Evolutionary conservation across 2,888 invertebrate genomes (phyloP), one percentile per base, ranked within the genome.

Genomic region (Molanna angustata): DNA sequence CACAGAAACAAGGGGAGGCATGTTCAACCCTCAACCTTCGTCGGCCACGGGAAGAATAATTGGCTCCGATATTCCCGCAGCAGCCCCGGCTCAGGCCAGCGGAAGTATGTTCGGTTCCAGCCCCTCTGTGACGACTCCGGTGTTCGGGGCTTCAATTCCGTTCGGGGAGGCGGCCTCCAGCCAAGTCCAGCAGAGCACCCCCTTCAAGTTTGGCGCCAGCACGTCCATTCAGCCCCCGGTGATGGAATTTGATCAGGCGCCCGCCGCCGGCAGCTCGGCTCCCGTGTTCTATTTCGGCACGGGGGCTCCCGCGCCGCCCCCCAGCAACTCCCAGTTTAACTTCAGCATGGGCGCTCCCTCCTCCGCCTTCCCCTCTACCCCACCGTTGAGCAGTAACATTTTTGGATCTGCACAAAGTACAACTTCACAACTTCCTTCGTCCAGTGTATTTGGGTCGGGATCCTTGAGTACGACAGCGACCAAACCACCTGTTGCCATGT

Each of bases 201-300:
- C 48, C 7, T 56, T 56, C 40, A 56, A 48, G 16, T 56, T 56
- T 37, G 55, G 55, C 2, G 32, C 54, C 14, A 7, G 32, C 3
- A 49, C 41, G 11, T 46, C 54, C 13, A 21, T 32, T 20, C 18
- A 18, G 11, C 37, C 50, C 1, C 18, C 46, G 7, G 32, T 14
- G 0, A 42, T 46, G 18, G 54, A 49, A n/a, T 49, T 54, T 18
- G 57, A 52, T n/a, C 44, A 18, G 16, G 46, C 41, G 4, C 41
- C 44, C 2, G 33, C 52, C 3, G 48, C 50, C 4, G 47, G 42
- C 7, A 21, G 52, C 3, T 39, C 45, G 35, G 62, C 61, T 4
- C 63, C 63, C 7, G 62, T 64, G 45, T 68, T 68, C 52, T 59
- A 63, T 9, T 69, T 69, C 58, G 69, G 68, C 16, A 55, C 65